A percentile compares a stretch with the other conserved stretches of the same genome.
Evolutionary conservation across 2,888 invertebrate genomes (phyloP).

Genomic region (Sipunculus nudus): DNA sequence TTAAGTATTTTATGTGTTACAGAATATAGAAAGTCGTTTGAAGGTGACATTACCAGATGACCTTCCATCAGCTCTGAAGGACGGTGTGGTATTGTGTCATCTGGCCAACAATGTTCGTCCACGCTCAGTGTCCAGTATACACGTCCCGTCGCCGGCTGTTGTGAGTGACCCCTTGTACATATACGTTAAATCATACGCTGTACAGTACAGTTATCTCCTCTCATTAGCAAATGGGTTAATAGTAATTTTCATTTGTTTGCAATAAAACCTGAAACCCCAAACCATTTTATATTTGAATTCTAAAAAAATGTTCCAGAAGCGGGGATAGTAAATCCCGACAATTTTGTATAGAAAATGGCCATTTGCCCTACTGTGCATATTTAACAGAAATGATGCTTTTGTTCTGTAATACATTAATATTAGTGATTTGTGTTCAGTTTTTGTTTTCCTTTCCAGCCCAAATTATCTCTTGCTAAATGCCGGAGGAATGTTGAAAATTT

Average conservation of each 20-base stretch:
- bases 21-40: slow-evolving; percentile 87
- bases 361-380: too few species aligned
- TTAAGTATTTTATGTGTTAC: background rate
- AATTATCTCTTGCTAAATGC: slow-evolving; percentile 93
- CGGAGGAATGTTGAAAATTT: slow-evolving; percentile 95
- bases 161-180: slow-evolving; percentile 49
- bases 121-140: slow-evolving; percentile 90
- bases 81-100: slow-evolving; percentile 94
- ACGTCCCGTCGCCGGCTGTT: slow-evolving; percentile 77
- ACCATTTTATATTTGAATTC: too few species aligned
- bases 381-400: too few species aligned
- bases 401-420: too few species aligned
- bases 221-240: too few species aligned
- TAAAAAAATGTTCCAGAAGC: too few species aligned
- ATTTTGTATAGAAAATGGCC: too few species aligned
- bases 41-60: slow-evolving; percentile 90
- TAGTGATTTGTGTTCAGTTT: too few species aligned
- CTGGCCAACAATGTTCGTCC: slow-evolving; percentile 92
- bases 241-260: too few species aligned
- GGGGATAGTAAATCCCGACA: too few species aligned
- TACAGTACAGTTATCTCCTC: too few species aligned
- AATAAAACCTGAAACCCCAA: too few species aligned
- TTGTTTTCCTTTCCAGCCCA: slow-evolving; percentile 91
- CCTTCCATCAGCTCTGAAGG: slow-evolving; percentile 82
- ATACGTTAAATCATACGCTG: background rate